Base-by-base conservation (phyloP, 2,113 vertebrate genomes). In the Lasiurus borealis region DNA sequence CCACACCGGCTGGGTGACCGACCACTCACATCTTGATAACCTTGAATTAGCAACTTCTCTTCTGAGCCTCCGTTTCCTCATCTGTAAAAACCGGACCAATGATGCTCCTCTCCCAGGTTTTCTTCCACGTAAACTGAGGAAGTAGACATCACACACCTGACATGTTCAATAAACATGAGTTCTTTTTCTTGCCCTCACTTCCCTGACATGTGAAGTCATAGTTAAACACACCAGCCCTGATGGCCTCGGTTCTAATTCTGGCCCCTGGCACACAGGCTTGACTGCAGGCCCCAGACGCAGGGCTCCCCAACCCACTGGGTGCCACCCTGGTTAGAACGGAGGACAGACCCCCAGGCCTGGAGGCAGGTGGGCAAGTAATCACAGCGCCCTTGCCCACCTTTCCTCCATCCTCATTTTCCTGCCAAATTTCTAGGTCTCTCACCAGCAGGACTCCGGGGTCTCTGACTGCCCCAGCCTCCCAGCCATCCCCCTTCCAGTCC, bases 151-250 rank as follows among this genome's bases (percentile, higher is more conserved):
- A 68, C 46, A 52, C 23, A 15, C 14, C 40, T 54, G 23, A 8
- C 76, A 36, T 73, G 48, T 59, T 77, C 62, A 6, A 0, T 54
- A 52, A 75, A 25, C 19, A 4, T 0, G 1, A 46, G 52, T 18
- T 36, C 27, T 66, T 31, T 66, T 6, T 25, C 46, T 48, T 21
- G 29, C 19, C 76, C 23, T 36, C 72, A 6, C 21, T 72, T 25
- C 44, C 46, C 11, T 48, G 2, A 0, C 2, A 6, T 2, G 8
- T 19, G 8, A 36, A 50, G n/a, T 2, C 48, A 13, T 64, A 1
- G 59, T 25, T 25, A 19, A 40, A 62, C 8, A 1, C 14, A 0
- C 23, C 5, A 0, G 68, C 44, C 11, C 50, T 31, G 27, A 34
- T 7, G 3, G 6, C 75, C 75, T 15, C 16, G n/a, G 36, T 80